Base-by-base conservation (phyloP, 2,888 invertebrate genomes). In the Campopleginae sp. region DNA sequence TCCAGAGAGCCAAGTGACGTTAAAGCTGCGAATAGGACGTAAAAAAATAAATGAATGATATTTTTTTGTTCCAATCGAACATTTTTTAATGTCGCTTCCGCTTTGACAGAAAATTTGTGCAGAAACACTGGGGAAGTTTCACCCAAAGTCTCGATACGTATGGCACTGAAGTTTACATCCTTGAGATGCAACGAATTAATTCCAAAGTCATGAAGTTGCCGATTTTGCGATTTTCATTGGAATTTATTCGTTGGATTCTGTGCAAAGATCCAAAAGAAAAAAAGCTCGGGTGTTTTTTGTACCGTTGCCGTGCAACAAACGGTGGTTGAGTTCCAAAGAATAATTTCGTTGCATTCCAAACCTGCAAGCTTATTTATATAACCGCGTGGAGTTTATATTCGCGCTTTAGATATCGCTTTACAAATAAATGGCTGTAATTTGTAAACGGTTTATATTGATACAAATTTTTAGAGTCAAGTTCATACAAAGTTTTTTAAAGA, bases 1-100 rank as follows among this genome's bases (percentile, higher is more conserved):
- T 93, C 80, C 89, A 91, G 44, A 88, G 88, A 72, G 38, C 80
- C 10, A 90, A 90, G 87, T 89, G 87, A 88, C 85, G 74, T 31
- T 82, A 42, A 31, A 66, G 17, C 54, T 12, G 44, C 65, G 12
- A 17, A 38, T 33, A 27, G 51, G 66, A 78, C 23, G 33, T 48
- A 70, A 14, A 63, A n/a, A 44, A 1, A 14, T 33, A 66, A 44
- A 31, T 31, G 31, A 1, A 17, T 48, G 17, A 19, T 31, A 33
- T 71, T 48, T 19, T n/a, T 51, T 48, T 38, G 7, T 38, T 38
- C 8, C 33, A 10, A 51, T 27, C 6, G 46, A 27, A 31, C 5
- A 51, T 46, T 33, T 48, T n/a, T 48, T 51, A 14, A 44, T 23
- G 44, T 27, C 46, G 68, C 65, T 58, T 58, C 58, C 27, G 58